Conservation (phyloP, 2,888 invertebrate genomes). For the Holacanthella duospinosa region DNA sequence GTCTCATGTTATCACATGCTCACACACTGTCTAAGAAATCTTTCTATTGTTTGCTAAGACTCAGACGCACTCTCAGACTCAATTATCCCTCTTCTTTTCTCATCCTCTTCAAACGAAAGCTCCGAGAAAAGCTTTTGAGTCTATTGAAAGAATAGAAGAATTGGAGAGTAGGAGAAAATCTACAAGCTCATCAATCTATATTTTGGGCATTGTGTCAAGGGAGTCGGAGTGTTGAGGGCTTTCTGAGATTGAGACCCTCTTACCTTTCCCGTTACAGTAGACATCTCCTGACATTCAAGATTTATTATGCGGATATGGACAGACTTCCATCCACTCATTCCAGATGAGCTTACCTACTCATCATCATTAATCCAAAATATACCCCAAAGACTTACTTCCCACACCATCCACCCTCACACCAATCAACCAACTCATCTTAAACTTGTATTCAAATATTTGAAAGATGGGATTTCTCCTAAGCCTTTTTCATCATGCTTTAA, state of each 20-base stretch:
- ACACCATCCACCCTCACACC: too few species aligned
- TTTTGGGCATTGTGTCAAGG: conserved; percentile 1
- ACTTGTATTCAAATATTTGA: too few species aligned
- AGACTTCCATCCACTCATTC: too few species aligned
- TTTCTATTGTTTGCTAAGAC: not conserved
- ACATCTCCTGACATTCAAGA: too few species aligned
- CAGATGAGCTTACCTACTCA: too few species aligned
- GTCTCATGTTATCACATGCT: not conserved
- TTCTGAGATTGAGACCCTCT: not conserved
- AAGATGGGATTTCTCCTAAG: too few species aligned
- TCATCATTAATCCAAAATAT: too few species aligned
- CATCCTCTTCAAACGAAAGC: too few species aligned
- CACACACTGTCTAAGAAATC: not conserved
- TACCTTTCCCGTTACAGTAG: not conserved
- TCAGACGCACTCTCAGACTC: not conserved
- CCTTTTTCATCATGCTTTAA: too few species aligned
- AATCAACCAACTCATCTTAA: too few species aligned
- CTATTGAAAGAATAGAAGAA: not conserved
- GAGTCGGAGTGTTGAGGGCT: not conserved
- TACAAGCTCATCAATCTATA: conserved; percentile 3
- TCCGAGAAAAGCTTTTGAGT: not conserved
- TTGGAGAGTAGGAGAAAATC: not conserved
- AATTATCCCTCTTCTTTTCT: not conserved
- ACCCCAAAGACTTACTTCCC: too few species aligned
- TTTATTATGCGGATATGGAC: too few species aligned